Evolutionary conservation across 2,888 invertebrate genomes (phyloP).

Genomic region (Caenorhabditis drosophilae): DNA sequence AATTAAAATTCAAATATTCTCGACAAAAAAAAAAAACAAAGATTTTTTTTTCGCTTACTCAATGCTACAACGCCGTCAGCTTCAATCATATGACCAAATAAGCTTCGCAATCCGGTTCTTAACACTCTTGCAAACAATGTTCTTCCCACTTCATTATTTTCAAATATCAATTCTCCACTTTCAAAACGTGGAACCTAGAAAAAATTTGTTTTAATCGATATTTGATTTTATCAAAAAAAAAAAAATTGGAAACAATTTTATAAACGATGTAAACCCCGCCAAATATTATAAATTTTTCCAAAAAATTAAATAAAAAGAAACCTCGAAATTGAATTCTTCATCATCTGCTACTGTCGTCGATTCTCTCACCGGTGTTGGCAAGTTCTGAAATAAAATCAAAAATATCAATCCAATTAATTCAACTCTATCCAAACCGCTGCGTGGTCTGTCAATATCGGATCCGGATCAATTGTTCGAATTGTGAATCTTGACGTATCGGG

Average conservation of each 20-base stretch:
- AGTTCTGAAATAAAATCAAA: constrained; percentile 3
- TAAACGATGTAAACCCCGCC: no score
- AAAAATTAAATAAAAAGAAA: constrained; percentile 1
- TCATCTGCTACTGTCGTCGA: constrained; percentile 4
- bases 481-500: constrained; percentile 9
- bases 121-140: constrained; percentile 10
- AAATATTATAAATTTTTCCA: not conserved
- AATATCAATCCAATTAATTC: not conserved
- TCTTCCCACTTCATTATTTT: not conserved
- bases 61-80: constrained; percentile 13
- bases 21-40: not conserved
- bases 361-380: constrained; percentile 1
- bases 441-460: constrained; percentile 10
- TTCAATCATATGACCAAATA: constrained; percentile 16
- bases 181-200: not conserved
- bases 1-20: no score
- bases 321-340: constrained; percentile 14
- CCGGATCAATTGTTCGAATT: constrained; percentile 11
- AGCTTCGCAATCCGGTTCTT: constrained; percentile 9
- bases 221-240: not conserved
- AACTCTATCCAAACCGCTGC: constrained; percentile 2
- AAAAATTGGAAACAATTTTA: not conserved
- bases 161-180: constrained; percentile 7
- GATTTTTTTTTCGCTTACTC: no score
- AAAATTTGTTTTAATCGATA: not conserved